Base-by-base conservation (phyloP, 2,888 invertebrate genomes). In the Ctena decussata region DNA sequence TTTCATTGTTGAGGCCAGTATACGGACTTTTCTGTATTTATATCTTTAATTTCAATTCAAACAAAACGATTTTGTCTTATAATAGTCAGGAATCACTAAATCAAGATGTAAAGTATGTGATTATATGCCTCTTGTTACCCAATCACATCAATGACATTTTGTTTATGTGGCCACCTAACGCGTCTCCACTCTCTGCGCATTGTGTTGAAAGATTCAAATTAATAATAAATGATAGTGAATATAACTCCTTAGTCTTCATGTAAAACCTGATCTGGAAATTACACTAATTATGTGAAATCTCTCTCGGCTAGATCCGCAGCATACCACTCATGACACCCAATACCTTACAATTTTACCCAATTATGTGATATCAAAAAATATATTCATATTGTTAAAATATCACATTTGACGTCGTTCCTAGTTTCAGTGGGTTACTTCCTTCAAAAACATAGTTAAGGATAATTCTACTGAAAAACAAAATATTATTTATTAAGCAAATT, bases 151-250 rank as follows among this genome's bases (percentile, higher is more conserved):
- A 57, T 57, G 57, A 57, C 57, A 57, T 24, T 57, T 57, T 57
- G 57, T 57, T 57, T 57, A 57, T 57, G 24, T 57, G 57, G 57
- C 57, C 57, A 57, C 57, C 57, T 57, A 57, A 57, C 27, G 57
- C 57, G 57, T 57, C 24, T 27, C 57, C 27, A 21, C 57, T 57
- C 6, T n/a, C 27, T n/a, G 2, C 6, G 8, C 27, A 57, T 57
- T 57, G 57, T 57, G 57, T 57, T 57, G 57, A 57, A 57, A 57
- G 57, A 57, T 57, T 57, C 57, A 57, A 57, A 57, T 57, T 57
- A 57, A 57, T 57, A 57, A 57, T 57, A 57, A 57, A 57, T 27
- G 57, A 57, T 57, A 12, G 57, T n/a, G 57, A 57, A 57, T 57
- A 57, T 57, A 57, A 57, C n/a, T 57, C 27, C 57, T 57, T 57